A percentile compares a stretch with the other conserved stretches of the same genome.
phyloP scores from a whole-genome alignment of 2,797 vertebrate species.

The Harpagifer antarcticus region DNA sequence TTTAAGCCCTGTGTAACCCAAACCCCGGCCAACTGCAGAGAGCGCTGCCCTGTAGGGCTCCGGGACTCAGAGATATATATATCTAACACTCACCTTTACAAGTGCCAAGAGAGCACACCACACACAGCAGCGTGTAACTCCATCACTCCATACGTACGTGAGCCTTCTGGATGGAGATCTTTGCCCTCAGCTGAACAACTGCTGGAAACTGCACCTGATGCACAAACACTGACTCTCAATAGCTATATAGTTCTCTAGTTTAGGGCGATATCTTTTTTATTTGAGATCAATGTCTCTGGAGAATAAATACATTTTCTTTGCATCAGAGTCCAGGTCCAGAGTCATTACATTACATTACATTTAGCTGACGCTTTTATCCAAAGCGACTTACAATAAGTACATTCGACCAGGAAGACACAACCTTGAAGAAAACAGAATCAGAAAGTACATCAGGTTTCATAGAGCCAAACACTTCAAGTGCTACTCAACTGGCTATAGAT shows the following conservation, averaged over 20 bases:
- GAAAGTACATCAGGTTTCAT: too few relatives aligned
- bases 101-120: conserved; percentile 31
- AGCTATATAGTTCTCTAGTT: neutral
- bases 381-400: too few relatives aligned
- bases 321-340: too few relatives aligned
- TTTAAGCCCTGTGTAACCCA: conserved; percentile 74
- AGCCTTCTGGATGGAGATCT: conserved; percentile 3
- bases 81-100: conserved; percentile 58
- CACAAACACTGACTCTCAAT: neutral
- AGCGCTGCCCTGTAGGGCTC: conserved; percentile 33
- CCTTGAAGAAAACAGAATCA: too few relatives aligned
- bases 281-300: neutral
- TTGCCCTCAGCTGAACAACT: conserved; percentile 19
- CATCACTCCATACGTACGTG: conserved; percentile 18
- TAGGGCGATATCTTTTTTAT: neutral
- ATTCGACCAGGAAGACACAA: too few relatives aligned
- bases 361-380: too few relatives aligned
- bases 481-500: too few relatives aligned
- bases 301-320: too few relatives aligned
- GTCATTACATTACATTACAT: too few relatives aligned
- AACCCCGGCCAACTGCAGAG: conserved; percentile 63
- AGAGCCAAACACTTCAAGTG: too few relatives aligned
- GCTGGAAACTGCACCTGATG: neutral
- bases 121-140: conserved; percentile 28
- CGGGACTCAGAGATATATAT: conserved; percentile 6